These are phyloP conservation scores for Amyelois transitella DNA, from an alignment of 1,140 invertebrate species.

Conservation along the genomic window DNA sequence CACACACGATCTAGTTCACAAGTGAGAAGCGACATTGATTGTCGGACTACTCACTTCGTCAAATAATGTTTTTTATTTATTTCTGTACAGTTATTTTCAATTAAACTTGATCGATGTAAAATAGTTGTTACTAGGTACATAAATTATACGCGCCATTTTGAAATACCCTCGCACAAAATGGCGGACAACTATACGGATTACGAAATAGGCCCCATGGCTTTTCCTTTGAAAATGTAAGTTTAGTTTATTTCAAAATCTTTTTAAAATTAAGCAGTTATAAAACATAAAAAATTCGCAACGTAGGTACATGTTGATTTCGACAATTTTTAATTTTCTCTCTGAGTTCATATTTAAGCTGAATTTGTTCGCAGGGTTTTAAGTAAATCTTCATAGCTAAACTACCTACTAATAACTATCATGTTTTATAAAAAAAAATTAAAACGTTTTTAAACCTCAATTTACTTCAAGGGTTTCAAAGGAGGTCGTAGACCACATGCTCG, in stretches of 20 bases:
- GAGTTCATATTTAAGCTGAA: no score
- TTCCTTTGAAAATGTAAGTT: slow-evolving; percentile 63
- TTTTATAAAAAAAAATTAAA: no score
- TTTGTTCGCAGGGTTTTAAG: no score
- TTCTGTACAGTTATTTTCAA: not conserved
- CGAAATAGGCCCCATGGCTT: slow-evolving; percentile 50
- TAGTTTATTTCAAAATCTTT: slow-evolving; percentile 17
- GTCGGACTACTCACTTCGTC: slow-evolving; percentile 73
- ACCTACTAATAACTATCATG: no score
- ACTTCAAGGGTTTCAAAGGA: slow-evolving; percentile 51
- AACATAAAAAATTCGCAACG: no score
- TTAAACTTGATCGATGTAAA: slow-evolving; percentile 14
- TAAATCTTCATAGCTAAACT: no score
- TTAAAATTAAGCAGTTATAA: no score
- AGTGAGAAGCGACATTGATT: slow-evolving; percentile 65
- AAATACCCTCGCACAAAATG: slow-evolving; percentile 45
- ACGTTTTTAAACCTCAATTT: no score
- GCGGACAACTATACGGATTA: slow-evolving; percentile 47
- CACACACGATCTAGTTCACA: slow-evolving; percentile 28
- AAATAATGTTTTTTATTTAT: slow-evolving; percentile 10
- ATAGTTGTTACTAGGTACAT: slow-evolving; percentile 13
- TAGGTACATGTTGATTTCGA: no score
- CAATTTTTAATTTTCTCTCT: no score
- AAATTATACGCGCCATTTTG: slow-evolving; percentile 39
- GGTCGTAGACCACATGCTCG: slow-evolving; percentile 71